Base-by-base conservation (phyloP, 2,113 vertebrate species). In the Aspiorhynchus laticeps region DNA sequence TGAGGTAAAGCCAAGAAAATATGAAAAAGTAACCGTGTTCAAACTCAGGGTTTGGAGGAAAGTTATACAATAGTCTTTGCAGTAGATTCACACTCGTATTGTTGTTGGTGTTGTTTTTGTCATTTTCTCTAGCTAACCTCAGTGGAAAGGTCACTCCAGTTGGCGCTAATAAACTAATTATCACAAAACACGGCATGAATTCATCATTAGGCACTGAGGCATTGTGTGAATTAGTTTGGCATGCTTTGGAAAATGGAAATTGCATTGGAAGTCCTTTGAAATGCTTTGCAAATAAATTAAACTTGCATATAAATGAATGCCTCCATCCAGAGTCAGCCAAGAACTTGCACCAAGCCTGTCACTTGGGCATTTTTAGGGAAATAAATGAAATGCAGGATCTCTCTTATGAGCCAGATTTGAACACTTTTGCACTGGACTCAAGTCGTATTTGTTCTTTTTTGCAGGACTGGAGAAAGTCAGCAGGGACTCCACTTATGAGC, bases 391-490 rank as follows among this genome's bases (percentile, higher is more conserved):
- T 1, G 4, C 51, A 53, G 51, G 51, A 53, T 53, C 51, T 63
- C 48, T 51, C 48, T 5, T 51, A 63, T 63, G 12, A 2, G 28
- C 28, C 28, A 17, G 33, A 71, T 71, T 38, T 71, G 8, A 71
- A 21, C 33, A 71, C 1, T 12, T 46, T 19, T 71, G 51, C 59
- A 77, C 11, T 38, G 24, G 31, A 61, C 7, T 84, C 36, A 24
- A 56, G 78, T 75, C 36, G 69, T 83, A 82, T 89, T 61, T 51
- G 15, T 51, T 43, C 15, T 53, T 71, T 53, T 43, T 84, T 61
- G 84, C 88, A 99, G 98, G 97, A 1, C 88, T 98, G 92, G 98
- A 99, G 93, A 95, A 98, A 88, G 97, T 99, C 77, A 97, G 97
- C 0, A 95, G 97, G 73, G 97, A 99, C 92, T 99, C 98, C 7